Evolutionary conservation across 2,888 invertebrate species (phyloP).

Genomic region (Orthosia cruda): DNA sequence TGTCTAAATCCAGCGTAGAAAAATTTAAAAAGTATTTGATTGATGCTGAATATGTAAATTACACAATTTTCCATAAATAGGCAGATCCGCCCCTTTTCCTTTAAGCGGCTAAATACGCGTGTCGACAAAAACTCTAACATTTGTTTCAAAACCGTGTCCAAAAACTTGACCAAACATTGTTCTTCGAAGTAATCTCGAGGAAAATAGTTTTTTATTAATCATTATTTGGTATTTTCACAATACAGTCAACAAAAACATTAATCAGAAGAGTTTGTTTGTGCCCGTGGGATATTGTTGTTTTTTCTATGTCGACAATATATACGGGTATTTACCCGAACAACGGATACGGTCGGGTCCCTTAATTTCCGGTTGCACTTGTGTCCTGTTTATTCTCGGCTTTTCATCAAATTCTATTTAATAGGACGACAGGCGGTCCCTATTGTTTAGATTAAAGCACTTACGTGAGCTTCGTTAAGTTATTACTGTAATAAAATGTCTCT

Average conservation of each 20-base stretch:
- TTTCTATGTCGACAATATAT: constrained; percentile 71
- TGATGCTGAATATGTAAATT: no score
- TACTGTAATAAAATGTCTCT: constrained; percentile 59
- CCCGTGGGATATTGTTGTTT: constrained; percentile 74
- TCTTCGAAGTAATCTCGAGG: neutral
- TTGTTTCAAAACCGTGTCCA: neutral
- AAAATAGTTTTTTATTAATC: constrained; percentile 52
- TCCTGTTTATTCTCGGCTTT: constrained; percentile 81
- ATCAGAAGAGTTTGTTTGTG: constrained; percentile 69
- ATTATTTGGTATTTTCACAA: constrained; percentile 61
- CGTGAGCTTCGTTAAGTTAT: constrained; percentile 52
- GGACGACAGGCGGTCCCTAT: constrained; percentile 63
- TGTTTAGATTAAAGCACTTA: constrained; percentile 62
- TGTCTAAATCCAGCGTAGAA: no score
- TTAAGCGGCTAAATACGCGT: neutral
- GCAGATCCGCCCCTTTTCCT: no score
- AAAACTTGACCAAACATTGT: constrained; percentile 29
- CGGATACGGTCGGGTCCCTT: constrained; percentile 80
- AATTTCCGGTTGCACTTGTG: constrained; percentile 84
- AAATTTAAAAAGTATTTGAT: no score
- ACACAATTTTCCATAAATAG: no score
- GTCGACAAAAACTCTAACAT: neutral
- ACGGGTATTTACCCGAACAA: constrained; percentile 65
- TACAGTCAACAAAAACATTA: constrained; percentile 69
- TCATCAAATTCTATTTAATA: constrained; percentile 75